phyloP scores from a whole-genome alignment of 2,888 invertebrate species.

The Zygothrica quintamaculata region DNA sequence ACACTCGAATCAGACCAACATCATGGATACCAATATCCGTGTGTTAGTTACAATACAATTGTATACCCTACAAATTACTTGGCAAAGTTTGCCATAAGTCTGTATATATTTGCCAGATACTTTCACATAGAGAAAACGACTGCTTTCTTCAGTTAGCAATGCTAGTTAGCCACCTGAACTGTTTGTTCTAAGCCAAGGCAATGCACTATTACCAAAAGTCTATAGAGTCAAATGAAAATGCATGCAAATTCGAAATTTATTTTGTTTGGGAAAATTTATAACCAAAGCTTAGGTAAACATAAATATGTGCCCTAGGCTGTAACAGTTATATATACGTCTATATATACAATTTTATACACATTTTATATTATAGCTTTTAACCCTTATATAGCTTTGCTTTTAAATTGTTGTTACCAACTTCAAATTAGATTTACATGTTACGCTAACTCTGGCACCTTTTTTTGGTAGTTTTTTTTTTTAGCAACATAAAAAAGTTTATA shows the following conservation, averaged over 20 bases:
- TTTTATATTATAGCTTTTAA: background rate
- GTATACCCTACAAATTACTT: constrained; percentile 46
- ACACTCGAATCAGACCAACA: constrained; percentile 36
- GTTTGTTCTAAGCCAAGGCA: constrained; percentile 36
- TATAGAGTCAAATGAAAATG: too few relatives aligned
- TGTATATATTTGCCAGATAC: too few relatives aligned
- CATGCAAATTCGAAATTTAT: too few relatives aligned
- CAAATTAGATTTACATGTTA: constrained; percentile 73
- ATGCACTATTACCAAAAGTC: too few relatives aligned
- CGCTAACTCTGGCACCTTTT: constrained; percentile 56
- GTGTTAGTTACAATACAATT: constrained; percentile 23
- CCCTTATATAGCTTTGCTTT: constrained; percentile 20
- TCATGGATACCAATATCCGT: constrained; percentile 67
- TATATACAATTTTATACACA: too few relatives aligned
- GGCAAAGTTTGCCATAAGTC: constrained; percentile 30
- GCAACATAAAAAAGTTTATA: too few relatives aligned
- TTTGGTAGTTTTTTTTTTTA: background rate
- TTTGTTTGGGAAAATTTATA: too few relatives aligned
- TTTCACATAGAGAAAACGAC: too few relatives aligned
- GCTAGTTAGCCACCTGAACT: constrained; percentile 27
- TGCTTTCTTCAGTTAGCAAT: too few relatives aligned
- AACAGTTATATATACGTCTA: too few relatives aligned
- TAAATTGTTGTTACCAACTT: constrained; percentile 61
- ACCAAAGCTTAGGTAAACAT: too few relatives aligned
- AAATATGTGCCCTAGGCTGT: too few relatives aligned